Base-by-base conservation (phyloP, 2,113 vertebrate genomes). In the Hypomesus transpacificus region DNA sequence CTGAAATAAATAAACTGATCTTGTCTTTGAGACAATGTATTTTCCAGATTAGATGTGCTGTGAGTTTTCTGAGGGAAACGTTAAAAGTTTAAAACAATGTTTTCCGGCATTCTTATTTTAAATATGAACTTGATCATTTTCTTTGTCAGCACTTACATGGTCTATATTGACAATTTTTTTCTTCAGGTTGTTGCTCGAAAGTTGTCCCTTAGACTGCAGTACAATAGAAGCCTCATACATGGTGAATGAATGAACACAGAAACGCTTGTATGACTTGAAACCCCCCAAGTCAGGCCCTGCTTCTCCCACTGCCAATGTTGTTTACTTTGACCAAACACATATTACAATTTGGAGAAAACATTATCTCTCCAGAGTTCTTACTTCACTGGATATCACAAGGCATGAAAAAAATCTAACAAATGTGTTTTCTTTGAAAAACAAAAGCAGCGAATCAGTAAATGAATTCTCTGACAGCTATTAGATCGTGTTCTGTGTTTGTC, bases 231-330 rank as follows among this genome's bases (percentile, higher is more conserved):
- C 24, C 16, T 56, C 53, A 61, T 61, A 61, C 59, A 61, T 61
- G 24, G 59, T 61, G 59, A 16, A 61, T 61, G 59, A 61, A 61
- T 61, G 59, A 61, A 61, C 59, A 61, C 59, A 28, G 59, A 61
- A 24, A 61, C 24, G 1, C 21, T 61, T 61, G 59, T 61, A 61
- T 61, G 59, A 28, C 24, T 17, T 61, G 26, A 14, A 26, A 11
- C 59, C 21, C 21, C 16, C 39, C 39, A 9, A 26, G 24, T n/a
- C 22, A 61, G 59, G 4, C 9, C 21, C 21, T 8, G 59, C 59
- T 61, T 26, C 24, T 4, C 59, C 59, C 24, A 28, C 59, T 26
- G 24, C 16, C 9, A 59, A 24, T 13, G 59, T 61, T 17, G 17
- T 61, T 61, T 61, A 61, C 59, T 28, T 24, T 26, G 20, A 60